A percentile compares a stretch with the other conserved stretches of the same genome.
Conservation (phyloP, 1,140 invertebrate genomes). For the Bactericera cockerelli region DNA sequence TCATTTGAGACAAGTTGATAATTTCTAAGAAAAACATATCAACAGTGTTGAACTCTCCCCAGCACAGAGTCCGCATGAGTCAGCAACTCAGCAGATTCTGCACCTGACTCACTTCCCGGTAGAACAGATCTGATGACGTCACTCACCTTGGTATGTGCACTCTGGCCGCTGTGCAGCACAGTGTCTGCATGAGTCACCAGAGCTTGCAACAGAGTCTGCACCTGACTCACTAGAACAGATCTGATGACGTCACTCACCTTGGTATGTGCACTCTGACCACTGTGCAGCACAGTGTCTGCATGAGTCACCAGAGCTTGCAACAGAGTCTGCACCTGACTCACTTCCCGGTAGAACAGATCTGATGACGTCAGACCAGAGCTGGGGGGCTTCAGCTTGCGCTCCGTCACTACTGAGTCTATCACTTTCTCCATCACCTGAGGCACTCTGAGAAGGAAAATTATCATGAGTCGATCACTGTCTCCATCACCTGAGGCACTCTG, state of each 20-base stretch:
- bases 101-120: slow-evolving; percentile 43
- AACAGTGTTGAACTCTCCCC: background rate
- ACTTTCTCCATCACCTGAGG: background rate
- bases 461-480: no score
- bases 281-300: background rate
- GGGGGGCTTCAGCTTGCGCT: slow-evolving; percentile 21
- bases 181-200: background rate
- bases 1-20: no score
- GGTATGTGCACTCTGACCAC: background rate
- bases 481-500: no score
- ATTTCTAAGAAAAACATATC: no score
- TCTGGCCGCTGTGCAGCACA: background rate
- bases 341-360: slow-evolving; percentile 55
- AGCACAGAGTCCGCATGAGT: background rate
- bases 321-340: slow-evolving; percentile 32
- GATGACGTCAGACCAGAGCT: slow-evolving; percentile 41
- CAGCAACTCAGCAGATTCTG: background rate
- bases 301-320: background rate
- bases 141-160: background rate
- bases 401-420: slow-evolving; percentile 19
- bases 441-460: background rate
- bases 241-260: slow-evolving; percentile 33
- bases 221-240: slow-evolving; percentile 51
- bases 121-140: slow-evolving; percentile 51
- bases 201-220: slow-evolving; percentile 20